A percentile compares a stretch with the other conserved stretches of the same genome.
These are phyloP conservation scores for Lepilemur ruficaudatus DNA, from an alignment of 2,797 vertebrate genomes.

Conservation along the genomic window DNA sequence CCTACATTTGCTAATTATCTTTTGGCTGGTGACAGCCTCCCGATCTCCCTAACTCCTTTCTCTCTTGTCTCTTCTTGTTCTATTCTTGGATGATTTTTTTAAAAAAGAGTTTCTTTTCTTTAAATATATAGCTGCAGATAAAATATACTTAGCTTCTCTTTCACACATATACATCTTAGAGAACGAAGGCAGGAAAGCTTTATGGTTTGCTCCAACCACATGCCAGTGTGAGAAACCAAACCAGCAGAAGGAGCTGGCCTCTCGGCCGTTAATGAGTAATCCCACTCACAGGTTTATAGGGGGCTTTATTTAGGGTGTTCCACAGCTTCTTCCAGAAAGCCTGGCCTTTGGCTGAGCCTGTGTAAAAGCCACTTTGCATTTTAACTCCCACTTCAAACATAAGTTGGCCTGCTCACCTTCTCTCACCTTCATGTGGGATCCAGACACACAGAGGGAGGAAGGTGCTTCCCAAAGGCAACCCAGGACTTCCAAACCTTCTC, in stretches of 20 bases:
- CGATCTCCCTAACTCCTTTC: background rate
- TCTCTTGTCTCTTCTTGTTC: background rate
- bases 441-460: background rate
- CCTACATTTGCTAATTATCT: background rate
- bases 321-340: background rate
- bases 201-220: background rate
- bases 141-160: constrained; percentile 6
- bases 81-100: constrained; percentile 41
- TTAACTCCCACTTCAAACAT: constrained; percentile 51
- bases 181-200: background rate
- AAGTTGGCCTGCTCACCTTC: background rate
- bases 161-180: background rate
- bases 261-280: background rate
- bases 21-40: background rate
- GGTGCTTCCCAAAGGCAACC: background rate
- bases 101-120: constrained; percentile 14
- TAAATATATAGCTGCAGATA: constrained; percentile 38
- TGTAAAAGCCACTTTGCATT: background rate
- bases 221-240: background rate
- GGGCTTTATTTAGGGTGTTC: background rate
- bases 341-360: background rate
- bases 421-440: background rate
- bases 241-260: background rate
- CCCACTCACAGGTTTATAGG: background rate
- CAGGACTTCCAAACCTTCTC: background rate